Evolutionary conservation across 2,797 vertebrate species (phyloP).

Genomic region (Anguilla marmorata): DNA sequence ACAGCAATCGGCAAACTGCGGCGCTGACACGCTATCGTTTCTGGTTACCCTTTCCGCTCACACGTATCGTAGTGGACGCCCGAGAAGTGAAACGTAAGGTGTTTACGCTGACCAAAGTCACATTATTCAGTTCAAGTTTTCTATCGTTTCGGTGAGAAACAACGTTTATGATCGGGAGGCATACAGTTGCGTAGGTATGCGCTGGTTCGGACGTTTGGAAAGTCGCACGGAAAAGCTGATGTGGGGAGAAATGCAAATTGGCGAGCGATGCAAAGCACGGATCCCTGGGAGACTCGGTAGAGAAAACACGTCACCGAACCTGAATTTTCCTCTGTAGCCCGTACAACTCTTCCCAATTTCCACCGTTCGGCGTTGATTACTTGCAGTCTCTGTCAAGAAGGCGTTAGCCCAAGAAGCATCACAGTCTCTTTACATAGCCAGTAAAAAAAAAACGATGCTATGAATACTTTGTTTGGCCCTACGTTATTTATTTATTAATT

Average conservation of each 20-base stretch:
- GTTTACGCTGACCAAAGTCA: slow-evolving; percentile 54
- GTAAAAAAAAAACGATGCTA: background rate
- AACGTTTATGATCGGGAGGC: slow-evolving; percentile 50
- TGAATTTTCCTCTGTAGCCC: slow-evolving; percentile 42
- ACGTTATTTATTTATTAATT: background rate
- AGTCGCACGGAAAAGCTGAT: slow-evolving; percentile 67
- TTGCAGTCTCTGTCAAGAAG: slow-evolving; percentile 24
- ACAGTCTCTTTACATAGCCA: background rate
- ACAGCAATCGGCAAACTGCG: background rate
- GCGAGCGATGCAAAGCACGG: slow-evolving; percentile 74
- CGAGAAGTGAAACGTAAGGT: background rate
- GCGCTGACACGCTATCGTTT: background rate
- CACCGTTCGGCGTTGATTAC: slow-evolving; percentile 27
- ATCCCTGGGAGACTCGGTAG: slow-evolving; percentile 62
- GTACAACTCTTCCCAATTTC: slow-evolving; percentile 32
- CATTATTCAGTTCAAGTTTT: slow-evolving; percentile 60
- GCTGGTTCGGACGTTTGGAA: slow-evolving; percentile 41
- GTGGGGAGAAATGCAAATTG: slow-evolving; percentile 69
- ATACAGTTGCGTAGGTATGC: slow-evolving; percentile 6
- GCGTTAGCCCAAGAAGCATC: background rate
- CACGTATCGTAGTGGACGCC: background rate
- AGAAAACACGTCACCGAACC: slow-evolving; percentile 55
- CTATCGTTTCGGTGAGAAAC: slow-evolving; percentile 48
- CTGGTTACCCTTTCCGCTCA: background rate
- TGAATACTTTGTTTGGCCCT: background rate